Percentiles rank a stretch among this genome's conserved stretches.
Conservation (phyloP, 2,797 vertebrate genomes). For the Lycodopsis pacificus region DNA sequence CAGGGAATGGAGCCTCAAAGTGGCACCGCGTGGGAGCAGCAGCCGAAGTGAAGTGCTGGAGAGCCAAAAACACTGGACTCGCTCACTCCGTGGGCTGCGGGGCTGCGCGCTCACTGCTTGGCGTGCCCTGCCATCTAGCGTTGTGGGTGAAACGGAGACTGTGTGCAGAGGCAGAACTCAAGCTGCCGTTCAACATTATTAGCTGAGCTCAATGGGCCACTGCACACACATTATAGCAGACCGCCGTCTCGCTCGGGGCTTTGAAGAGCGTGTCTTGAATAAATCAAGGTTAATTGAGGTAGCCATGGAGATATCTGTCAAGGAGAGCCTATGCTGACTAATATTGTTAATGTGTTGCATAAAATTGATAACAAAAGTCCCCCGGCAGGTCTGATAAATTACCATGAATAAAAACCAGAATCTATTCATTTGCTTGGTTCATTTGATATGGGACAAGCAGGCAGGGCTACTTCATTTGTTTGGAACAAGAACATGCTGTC, state of each 20-base stretch:
- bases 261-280: slow-evolving; percentile 34
- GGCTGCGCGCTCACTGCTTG: not conserved
- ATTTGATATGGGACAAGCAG: not conserved
- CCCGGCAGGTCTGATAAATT: not conserved
- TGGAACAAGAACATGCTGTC: not conserved
- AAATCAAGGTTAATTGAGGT: slow-evolving; percentile 48
- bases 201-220: slow-evolving; percentile 40
- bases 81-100: not conserved
- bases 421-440: not conserved
- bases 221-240: slow-evolving; percentile 24
- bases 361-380: not conserved
- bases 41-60: not conserved
- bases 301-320: slow-evolving; percentile 38
- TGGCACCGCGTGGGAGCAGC: slow-evolving; percentile 6
- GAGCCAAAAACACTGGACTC: slow-evolving; percentile 35
- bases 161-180: not conserved
- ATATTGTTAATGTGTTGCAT: slow-evolving; percentile 1
- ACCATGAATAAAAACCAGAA: not conserved
- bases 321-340: not conserved
- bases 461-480: not conserved
- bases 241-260: slow-evolving; percentile 25
- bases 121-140: slow-evolving; percentile 68
- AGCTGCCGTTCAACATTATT: slow-evolving; percentile 11
- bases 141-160: accelerated
- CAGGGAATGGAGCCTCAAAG: slow-evolving; percentile 13